Percentiles rank a stretch among this genome's conserved stretches.
These are phyloP conservation scores for Dasysyrphus tricinctus DNA, from an alignment of 2,888 invertebrate species.

Conservation along the genomic window DNA sequence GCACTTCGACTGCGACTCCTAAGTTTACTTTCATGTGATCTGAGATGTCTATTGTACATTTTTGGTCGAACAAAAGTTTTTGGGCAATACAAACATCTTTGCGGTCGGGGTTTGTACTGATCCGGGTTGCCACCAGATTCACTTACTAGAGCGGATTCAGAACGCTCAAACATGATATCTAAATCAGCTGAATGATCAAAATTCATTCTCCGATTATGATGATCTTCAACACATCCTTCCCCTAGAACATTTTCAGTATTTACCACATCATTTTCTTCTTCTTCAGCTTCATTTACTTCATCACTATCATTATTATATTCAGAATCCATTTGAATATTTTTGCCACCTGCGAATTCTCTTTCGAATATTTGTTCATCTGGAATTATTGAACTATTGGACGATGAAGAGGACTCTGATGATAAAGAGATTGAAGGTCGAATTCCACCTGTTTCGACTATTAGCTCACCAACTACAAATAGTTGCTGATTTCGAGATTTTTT, in stretches of 20 bases:
- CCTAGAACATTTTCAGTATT: not conserved
- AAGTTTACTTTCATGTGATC: constrained; percentile 36
- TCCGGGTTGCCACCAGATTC: constrained; percentile 72
- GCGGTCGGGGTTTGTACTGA: constrained; percentile 47
- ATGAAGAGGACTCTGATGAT: constrained; percentile 14
- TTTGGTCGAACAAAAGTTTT: constrained; percentile 49
- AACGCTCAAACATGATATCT: constrained; percentile 65
- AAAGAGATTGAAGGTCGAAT: not conserved
- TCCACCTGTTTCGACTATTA: constrained; percentile 12
- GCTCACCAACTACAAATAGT: constrained; percentile 2
- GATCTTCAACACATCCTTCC: not conserved
- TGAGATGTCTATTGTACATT: constrained; percentile 51
- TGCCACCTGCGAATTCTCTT: constrained; percentile 23
- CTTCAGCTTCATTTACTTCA: not conserved
- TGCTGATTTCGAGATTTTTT: constrained; percentile 28
- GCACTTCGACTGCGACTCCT: constrained; percentile 25
- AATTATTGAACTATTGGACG: constrained; percentile 10
- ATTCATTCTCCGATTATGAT: not conserved
- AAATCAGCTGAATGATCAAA: constrained; percentile 33
- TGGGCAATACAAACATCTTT: constrained; percentile 58
- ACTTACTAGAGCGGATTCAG: constrained; percentile 69
- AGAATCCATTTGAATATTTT: not conserved
- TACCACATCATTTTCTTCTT: not conserved
- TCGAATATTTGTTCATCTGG: constrained; percentile 34
- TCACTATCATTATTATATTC: constrained; percentile 10